A percentile compares a stretch with the other conserved stretches of the same genome.
These are phyloP conservation scores for Oeneis ivallda DNA, from an alignment of 2,888 invertebrate species.

Conservation along the genomic window DNA sequence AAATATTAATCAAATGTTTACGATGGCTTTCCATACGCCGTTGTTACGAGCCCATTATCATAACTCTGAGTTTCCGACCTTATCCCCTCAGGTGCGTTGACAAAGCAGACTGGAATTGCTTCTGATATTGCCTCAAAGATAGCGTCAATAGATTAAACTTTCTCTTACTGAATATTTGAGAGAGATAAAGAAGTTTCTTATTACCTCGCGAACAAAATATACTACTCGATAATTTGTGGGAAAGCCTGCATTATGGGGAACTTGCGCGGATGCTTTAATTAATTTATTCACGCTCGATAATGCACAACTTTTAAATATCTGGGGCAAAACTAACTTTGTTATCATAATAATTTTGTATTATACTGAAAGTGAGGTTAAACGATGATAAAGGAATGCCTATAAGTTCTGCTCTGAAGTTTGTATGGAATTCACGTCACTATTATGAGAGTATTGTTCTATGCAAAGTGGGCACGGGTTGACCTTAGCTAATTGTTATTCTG, in stretches of 20 bases:
- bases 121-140: conserved; percentile 15
- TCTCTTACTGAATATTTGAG: conserved; percentile 1
- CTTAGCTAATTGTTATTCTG: conserved; percentile 12
- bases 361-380: neutral
- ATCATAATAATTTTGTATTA: neutral
- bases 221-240: neutral
- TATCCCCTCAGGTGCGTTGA: conserved; percentile 27
- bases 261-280: neutral
- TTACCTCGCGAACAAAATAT: neutral
- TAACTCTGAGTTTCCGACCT: conserved; percentile 16
- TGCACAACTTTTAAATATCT: neutral
- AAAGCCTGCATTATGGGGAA: neutral
- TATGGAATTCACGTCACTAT: neutral
- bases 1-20: conserved; percentile 19
- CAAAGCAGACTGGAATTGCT: conserved; percentile 17
- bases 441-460: neutral
- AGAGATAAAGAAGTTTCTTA: neutral
- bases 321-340: neutral
- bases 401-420: too few relatives aligned
- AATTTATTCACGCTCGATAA: neutral
- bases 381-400: neutral
- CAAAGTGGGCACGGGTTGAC: neutral
- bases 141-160: conserved; percentile 9
- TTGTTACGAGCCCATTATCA: conserved; percentile 20
- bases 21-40: conserved; percentile 12